Conservation (phyloP, 2,113 vertebrate genomes). For the Ageneiosus marmoratus region DNA sequence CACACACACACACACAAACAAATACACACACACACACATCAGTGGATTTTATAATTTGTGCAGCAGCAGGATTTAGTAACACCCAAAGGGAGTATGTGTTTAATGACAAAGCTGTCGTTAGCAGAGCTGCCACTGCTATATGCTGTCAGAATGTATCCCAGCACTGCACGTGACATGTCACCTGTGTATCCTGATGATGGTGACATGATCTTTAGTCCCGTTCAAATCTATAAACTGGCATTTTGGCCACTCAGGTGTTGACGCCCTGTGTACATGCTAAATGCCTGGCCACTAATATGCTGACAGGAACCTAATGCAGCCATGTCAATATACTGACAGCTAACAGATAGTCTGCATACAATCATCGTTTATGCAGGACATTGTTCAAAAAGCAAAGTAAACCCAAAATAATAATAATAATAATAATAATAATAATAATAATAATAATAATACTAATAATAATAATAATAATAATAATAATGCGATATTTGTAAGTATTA, state of each 20-base stretch:
- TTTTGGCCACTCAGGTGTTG: slow-evolving; percentile 90
- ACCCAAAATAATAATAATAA: neutral
- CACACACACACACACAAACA: too few species aligned
- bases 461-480: neutral
- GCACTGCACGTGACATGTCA: slow-evolving; percentile 82
- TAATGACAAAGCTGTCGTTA: slow-evolving; percentile 99
- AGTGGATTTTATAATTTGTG: slow-evolving; percentile 76
- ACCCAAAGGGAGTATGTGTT: slow-evolving; percentile 72
- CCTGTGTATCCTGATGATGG: slow-evolving; percentile 85
- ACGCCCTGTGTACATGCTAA: slow-evolving; percentile 88
- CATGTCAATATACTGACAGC: slow-evolving; percentile 76
- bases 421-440: neutral
- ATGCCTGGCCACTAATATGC: slow-evolving; percentile 77
- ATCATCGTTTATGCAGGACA: neutral
- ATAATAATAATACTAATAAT: neutral
- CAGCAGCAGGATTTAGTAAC: slow-evolving; percentile 75
- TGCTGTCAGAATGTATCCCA: slow-evolving; percentile 94
- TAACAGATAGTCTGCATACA: neutral
- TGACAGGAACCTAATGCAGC: slow-evolving; percentile 78
- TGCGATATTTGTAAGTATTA: neutral
- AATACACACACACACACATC: neutral
- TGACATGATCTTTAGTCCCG: slow-evolving; percentile 99
- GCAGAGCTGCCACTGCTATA: slow-evolving; percentile 82
- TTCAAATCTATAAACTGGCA: slow-evolving; percentile 99
- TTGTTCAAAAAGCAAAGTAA: neutral